These are phyloP conservation scores for Drosophila lacertosa DNA, from an alignment of 1,140 invertebrate species.

Conservation along the genomic window DNA sequence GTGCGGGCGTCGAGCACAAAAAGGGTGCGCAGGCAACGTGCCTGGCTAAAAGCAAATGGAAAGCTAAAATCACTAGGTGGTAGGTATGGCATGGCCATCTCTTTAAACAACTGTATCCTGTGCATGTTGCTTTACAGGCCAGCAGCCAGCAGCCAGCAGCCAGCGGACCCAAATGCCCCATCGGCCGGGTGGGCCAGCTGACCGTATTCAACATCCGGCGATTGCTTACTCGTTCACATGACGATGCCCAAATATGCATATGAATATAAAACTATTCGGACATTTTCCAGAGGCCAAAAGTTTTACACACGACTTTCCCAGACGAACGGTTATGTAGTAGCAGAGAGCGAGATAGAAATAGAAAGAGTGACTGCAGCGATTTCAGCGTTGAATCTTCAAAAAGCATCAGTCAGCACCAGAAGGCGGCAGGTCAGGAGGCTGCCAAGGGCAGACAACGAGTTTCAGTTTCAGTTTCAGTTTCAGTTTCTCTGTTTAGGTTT, in stretches of 20 bases:
- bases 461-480: constrained; percentile 34
- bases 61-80: constrained; percentile 32
- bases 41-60: constrained; percentile 35
- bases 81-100: constrained; percentile 29
- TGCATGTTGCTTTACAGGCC: neutral
- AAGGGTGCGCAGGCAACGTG: constrained; percentile 20
- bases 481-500: constrained; percentile 1
- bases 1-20: constrained; percentile 10
- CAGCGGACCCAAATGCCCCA: neutral
- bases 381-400: constrained; percentile 7
- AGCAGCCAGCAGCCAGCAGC: neutral
- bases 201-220: constrained; percentile 35
- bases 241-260: constrained; percentile 67
- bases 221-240: constrained; percentile 38
- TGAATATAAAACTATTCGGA: constrained; percentile 77
- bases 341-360: neutral
- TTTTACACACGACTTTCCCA: constrained; percentile 43
- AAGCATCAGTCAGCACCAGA: constrained; percentile 6
- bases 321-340: constrained; percentile 1
- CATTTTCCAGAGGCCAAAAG: constrained; percentile 52
- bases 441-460: constrained; percentile 58
- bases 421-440: constrained; percentile 24
- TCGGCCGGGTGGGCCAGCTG: neutral
- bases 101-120: constrained; percentile 58
- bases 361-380: neutral